Conservation (phyloP, 2,797 vertebrate genomes). For the Microhierax caerulescens region DNA sequence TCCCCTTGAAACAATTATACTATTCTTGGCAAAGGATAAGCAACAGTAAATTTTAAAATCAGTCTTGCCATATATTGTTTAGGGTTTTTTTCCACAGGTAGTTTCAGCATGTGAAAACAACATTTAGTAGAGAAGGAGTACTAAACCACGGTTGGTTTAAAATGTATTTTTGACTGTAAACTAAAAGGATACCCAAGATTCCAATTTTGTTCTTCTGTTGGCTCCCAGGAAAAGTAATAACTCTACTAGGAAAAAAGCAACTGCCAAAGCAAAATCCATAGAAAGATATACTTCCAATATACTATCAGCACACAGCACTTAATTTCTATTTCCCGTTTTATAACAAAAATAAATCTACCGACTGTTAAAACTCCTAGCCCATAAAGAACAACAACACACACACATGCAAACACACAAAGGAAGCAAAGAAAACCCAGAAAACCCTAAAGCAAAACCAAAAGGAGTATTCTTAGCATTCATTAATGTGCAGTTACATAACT, state of each 20-base stretch:
- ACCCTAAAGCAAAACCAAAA: not conserved
- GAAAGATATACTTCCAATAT: not conserved
- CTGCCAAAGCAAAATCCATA: not conserved
- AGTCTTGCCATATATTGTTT: not conserved
- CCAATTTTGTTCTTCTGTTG: not conserved
- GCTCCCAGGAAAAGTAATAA: not conserved
- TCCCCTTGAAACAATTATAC: not conserved
- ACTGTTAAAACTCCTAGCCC: not conserved
- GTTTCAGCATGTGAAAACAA: not conserved
- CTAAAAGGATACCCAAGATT: not conserved
- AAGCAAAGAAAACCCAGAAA: not conserved
- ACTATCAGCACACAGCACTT: not conserved
- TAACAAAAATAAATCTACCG: not conserved
- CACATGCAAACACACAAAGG: accelerated
- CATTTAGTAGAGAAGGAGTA: not conserved
- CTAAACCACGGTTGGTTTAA: not conserved
- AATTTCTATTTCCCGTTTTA: not conserved
- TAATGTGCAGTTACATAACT: not conserved
- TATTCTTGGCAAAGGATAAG: not conserved
- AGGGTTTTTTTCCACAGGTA: accelerated
- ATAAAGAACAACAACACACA: not conserved
- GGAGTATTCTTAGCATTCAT: not conserved
- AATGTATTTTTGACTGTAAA: not conserved
- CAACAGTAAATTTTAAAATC: not conserved
- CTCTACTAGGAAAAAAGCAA: not conserved